Base-by-base conservation (phyloP, 1,140 invertebrate species). In the Hermatobates lingyangjiaoensis region DNA sequence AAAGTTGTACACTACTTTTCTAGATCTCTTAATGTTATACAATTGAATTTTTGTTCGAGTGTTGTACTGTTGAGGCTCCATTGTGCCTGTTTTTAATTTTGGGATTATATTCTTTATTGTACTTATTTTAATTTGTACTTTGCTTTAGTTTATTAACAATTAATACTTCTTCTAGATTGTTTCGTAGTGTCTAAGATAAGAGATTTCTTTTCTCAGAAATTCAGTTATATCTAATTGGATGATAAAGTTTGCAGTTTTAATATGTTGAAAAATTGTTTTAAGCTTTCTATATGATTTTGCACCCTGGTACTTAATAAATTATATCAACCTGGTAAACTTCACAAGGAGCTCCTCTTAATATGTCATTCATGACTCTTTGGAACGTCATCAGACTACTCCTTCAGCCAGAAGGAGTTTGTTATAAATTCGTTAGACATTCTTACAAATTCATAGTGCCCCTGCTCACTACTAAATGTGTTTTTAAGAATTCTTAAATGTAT, bases 221-320 rank as follows among this genome's bases (percentile, higher is more conserved):
- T 66, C 59, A 50, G 67, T 71, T 60, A 72, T 71, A 18, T 62
- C 60, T 0, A 64, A 64, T 59, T 72, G 63, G 21, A 70, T 27
- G 58, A 69, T 68, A 26, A 72, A 55, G 45, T 64, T 64, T 61
- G 42, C 52, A 62, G 26, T 45, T 60, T 56, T n/a, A 72, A 50
- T 53, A 7, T 58, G 54, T 61, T 38, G 44, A 71, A 68, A 2
- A 71, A 61, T 52, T 61, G 51, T 45, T 44, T 48, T 27, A 67
- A 49, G 55, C 48, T 50, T 65, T 27, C 24, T 4, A 20, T 27
- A 24, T 54, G 62, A 60, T 64, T 49, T 53, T 65, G 55, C 26
- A 71, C 51, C 18, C 59, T 61, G 15, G 46, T 55, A 2, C 57
- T 56, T 39, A 58, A 68, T 3, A 69, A 49, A 70, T 53, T 3